Percentiles rank a stretch among this genome's conserved stretches.
Conservation (phyloP, 2,113 vertebrate genomes). For the Rhabdornis inornatus region DNA sequence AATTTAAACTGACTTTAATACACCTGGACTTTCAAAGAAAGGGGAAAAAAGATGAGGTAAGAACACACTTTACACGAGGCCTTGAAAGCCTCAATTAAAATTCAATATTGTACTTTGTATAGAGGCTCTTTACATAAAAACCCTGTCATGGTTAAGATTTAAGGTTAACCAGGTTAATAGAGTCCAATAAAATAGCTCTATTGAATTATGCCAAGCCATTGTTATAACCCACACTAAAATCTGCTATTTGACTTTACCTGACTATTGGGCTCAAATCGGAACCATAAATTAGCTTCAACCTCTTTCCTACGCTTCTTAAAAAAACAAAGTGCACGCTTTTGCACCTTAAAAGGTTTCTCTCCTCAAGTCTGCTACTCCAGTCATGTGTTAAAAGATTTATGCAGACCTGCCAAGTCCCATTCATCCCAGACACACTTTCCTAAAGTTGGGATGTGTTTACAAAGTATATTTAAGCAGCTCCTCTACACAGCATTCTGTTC, state of each 20-base stretch:
- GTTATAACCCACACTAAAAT: conserved; percentile 1
- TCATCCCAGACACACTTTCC: conserved; percentile 15
- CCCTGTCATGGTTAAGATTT: conserved; percentile 53
- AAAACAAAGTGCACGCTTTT: neutral
- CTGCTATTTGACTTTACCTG: neutral
- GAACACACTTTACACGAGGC: neutral
- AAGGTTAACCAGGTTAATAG: conserved; percentile 69
- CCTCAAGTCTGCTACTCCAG: conserved; percentile 23
- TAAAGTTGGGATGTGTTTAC: conserved; percentile 2
- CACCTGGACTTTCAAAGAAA: neutral
- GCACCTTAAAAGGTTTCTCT: conserved; percentile 7
- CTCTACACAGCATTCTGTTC: neutral
- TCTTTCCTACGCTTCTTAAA: neutral
- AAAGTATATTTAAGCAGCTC: neutral
- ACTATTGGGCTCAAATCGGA: neutral
- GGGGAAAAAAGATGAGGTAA: neutral
- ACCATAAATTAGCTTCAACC: neutral
- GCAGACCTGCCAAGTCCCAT: conserved; percentile 41
- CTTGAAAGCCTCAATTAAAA: conserved; percentile 66
- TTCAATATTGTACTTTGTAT: conserved; percentile 48
- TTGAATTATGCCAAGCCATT: conserved; percentile 35
- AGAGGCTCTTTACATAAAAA: conserved; percentile 55
- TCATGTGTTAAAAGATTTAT: conserved; percentile 34
- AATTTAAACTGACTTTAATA: neutral
- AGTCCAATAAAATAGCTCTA: conserved; percentile 61